A percentile compares a stretch with the other conserved stretches of the same genome.
phyloP scores from a whole-genome alignment of 2,113 vertebrate genomes.

The Aspidoscelis tigris region DNA sequence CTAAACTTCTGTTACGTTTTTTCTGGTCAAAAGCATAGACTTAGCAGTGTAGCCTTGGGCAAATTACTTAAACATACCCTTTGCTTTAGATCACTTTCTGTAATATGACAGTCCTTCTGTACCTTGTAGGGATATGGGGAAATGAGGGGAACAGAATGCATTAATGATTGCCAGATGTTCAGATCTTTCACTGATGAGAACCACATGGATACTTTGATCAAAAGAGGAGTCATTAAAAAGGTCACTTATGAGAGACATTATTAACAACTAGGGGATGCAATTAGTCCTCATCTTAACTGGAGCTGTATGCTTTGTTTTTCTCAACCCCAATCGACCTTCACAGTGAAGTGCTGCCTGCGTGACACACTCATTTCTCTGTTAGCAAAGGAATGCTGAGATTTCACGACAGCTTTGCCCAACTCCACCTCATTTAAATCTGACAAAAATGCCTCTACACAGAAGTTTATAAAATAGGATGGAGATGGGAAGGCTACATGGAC shows the following conservation, averaged over 20 bases:
- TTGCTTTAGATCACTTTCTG: constrained; percentile 12
- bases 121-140: background rate
- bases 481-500: constrained; percentile 5
- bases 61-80: constrained; percentile 19
- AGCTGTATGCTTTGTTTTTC: background rate
- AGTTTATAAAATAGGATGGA: constrained; percentile 1
- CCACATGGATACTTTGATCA: constrained; percentile 22
- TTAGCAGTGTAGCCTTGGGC: background rate
- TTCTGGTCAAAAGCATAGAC: background rate
- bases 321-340: constrained; percentile 4
- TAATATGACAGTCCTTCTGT: constrained; percentile 1
- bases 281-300: constrained; percentile 27
- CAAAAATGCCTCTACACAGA: constrained; percentile 36
- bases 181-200: constrained; percentile 22
- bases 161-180: constrained; percentile 34
- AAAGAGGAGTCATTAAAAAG: constrained; percentile 27
- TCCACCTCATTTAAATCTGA: constrained; percentile 29
- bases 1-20: background rate
- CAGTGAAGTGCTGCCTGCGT: background rate
- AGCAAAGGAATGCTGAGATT: background rate
- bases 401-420: background rate
- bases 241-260: constrained; percentile 14
- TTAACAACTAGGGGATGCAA: constrained; percentile 21
- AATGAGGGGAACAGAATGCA: background rate
- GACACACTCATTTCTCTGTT: constrained; percentile 1